Conservation (phyloP, 2,888 invertebrate species). For the Xanthia togata region DNA sequence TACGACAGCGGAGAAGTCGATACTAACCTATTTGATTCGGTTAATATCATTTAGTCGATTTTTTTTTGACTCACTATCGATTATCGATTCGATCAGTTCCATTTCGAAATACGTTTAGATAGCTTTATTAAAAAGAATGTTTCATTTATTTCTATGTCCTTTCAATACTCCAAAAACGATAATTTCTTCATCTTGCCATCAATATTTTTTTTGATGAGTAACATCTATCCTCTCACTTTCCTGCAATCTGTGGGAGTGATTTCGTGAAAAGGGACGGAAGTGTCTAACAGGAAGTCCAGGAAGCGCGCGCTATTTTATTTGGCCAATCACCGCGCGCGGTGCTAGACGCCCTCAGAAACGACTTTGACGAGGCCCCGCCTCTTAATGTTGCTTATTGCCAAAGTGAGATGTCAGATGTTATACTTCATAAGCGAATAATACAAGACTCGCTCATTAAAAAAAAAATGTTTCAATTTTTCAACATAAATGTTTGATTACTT, state of each 20-base stretch:
- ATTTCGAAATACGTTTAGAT: constrained; percentile 13
- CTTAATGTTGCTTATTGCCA: too few species aligned
- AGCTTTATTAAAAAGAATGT: neutral
- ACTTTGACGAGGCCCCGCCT: too few species aligned
- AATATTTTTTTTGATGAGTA: neutral
- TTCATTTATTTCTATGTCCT: neutral
- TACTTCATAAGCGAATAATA: too few species aligned
- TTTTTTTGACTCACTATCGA: constrained; percentile 14
- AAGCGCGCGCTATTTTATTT: too few species aligned
- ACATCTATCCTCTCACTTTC: too few species aligned
- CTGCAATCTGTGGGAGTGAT: too few species aligned
- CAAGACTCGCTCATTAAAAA: too few species aligned
- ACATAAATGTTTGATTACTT: constrained; percentile 10
- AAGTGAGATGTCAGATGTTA: too few species aligned
- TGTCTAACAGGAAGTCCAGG: too few species aligned
- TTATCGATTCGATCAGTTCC: constrained; percentile 9
- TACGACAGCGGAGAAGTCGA: neutral
- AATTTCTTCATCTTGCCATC: constrained; percentile 14
- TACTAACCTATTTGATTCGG: constrained; percentile 9
- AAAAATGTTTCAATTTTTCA: neutral
- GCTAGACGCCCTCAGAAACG: too few species aligned
- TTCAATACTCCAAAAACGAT: neutral
- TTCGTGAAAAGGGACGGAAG: too few species aligned
- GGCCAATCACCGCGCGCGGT: too few species aligned
- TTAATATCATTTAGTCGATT: constrained; percentile 24